Conservation (phyloP, 2,797 vertebrate species). For the Diplodus sargus region DNA sequence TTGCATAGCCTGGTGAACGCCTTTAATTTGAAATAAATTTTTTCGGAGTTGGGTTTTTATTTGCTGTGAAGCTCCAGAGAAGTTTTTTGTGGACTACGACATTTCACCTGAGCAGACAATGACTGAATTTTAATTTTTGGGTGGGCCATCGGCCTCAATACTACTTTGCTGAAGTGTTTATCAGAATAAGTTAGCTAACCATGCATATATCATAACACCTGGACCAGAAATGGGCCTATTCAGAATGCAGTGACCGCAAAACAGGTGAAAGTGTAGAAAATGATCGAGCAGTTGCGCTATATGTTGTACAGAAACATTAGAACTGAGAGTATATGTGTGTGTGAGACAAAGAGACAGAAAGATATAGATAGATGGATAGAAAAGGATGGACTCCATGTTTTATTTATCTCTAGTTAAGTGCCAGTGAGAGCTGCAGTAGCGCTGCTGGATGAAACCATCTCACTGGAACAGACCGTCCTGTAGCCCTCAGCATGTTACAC, state of each 20-base stretch:
- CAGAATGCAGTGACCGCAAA: background rate
- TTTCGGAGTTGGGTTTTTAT: too few relatives aligned
- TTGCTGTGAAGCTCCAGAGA: too few relatives aligned
- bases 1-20: background rate
- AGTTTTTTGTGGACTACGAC: too few relatives aligned
- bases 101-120: too few relatives aligned
- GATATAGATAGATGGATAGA: constrained; percentile 37
- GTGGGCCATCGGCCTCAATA: too few relatives aligned
- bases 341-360: constrained; percentile 23
- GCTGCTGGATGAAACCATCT: constrained; percentile 16
- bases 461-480: background rate
- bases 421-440: constrained; percentile 30
- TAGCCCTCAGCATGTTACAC: background rate
- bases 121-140: too few relatives aligned
- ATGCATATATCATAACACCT: too few relatives aligned
- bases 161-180: too few relatives aligned
- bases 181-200: too few relatives aligned
- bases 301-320: background rate
- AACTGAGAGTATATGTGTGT: constrained; percentile 9
- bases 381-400: constrained; percentile 40
- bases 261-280: background rate
- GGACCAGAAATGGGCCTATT: too few relatives aligned
- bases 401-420: constrained; percentile 52
- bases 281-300: background rate
- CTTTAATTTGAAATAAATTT: background rate